Evolutionary conservation across 2,888 invertebrate genomes (phyloP), one percentile per base, ranked within the genome.

Genomic region (Apamea sordens): DNA sequence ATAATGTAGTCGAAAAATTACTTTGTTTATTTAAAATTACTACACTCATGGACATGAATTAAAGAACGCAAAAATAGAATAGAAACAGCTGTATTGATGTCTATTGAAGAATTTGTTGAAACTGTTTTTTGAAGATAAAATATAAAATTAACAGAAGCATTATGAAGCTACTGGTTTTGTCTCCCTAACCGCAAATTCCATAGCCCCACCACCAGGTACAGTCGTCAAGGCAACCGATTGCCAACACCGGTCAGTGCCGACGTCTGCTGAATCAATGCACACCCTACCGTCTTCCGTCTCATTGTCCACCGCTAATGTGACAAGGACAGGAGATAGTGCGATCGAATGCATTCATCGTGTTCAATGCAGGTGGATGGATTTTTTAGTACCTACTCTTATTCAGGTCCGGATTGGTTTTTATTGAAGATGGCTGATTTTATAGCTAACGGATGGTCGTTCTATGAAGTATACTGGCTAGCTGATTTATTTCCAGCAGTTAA

Each of bases 151-250:
- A 53, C 32, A 32, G 10, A 70, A 15, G 15, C 10, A 28, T 47
- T 47, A 47, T 24, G 6, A 41, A 41, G 56, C 8, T 11, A 74
- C 0, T 8, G n/a, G 13, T 41, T 41, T 59, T 15, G n/a, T 56
- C 3, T 76, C 8, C 28, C n/a, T 18, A 44, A 68, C 24, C 69
- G 73, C 84, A n/a, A 28, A n/a, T 84, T 81, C 64, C 69, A 47
- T 71, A 69, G 85, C 86, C 77, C 72, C 59, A 67, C 59, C 32
- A 71, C 84, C 83, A 90, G 91, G 90, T 76, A 83, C 71, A 67
- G 85, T 88, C 69, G 88, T 93, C 92, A 94, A 93, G 91, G 92
- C 89, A 92, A 95, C 95, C 77, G 84, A 86, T 86, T 86, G 88
- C 89, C 88, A 91, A 92, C 91, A 90, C 80, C 77, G 89, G 89